Conservation (phyloP, 2,113 vertebrate genomes). For the Epinephelus cyanopodus region DNA sequence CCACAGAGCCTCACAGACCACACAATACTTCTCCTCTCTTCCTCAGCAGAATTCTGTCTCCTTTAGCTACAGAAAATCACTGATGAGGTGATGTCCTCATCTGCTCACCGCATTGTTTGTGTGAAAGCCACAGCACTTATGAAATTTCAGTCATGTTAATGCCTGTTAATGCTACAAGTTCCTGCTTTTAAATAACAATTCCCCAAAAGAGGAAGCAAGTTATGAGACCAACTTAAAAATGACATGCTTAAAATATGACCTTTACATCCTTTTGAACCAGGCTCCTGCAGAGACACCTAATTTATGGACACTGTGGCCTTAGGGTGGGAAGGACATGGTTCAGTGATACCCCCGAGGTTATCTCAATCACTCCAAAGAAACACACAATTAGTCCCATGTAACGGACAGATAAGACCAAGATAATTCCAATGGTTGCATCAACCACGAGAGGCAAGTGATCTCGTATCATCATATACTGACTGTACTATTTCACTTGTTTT, state of each 20-base stretch:
- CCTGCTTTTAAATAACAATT: background rate
- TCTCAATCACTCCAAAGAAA: background rate
- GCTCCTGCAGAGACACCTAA: background rate
- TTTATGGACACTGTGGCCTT: conserved; percentile 6
- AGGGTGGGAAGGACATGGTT: conserved; percentile 20
- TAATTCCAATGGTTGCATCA: background rate
- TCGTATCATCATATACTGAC: background rate
- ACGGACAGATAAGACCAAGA: conserved; percentile 18
- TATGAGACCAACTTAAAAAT: background rate
- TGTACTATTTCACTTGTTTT: background rate
- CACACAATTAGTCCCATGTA: conserved; percentile 41
- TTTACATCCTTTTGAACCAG: conserved; percentile 13
- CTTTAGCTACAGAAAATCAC: conserved; percentile 14
- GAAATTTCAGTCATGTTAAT: background rate
- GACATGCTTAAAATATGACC: background rate
- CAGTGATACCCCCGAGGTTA: conserved; percentile 43
- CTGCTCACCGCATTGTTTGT: background rate
- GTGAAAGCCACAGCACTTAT: background rate
- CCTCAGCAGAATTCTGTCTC: conserved; percentile 19
- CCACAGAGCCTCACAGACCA: conserved; percentile 40
- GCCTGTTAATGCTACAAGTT: background rate
- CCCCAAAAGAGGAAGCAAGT: background rate
- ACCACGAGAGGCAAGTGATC: background rate
- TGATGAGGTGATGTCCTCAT: background rate
- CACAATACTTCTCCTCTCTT: conserved; percentile 51